Conservation (phyloP, 1,140 invertebrate genomes). For the Drosophila busckii region DNA sequence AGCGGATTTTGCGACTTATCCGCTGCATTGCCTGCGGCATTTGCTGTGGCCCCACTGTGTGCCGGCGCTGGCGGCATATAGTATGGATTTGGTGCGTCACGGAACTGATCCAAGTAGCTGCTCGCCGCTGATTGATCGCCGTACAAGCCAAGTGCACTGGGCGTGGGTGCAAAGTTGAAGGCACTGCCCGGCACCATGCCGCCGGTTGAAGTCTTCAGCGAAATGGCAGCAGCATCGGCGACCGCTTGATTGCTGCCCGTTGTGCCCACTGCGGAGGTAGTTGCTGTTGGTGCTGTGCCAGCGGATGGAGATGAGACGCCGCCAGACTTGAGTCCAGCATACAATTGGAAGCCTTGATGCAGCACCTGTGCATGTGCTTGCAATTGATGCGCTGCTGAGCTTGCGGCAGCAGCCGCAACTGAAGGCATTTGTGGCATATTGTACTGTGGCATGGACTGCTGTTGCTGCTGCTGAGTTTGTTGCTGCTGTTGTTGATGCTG, state of each 20-base stretch:
- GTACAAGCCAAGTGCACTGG: constrained; percentile 80
- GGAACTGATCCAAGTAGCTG: constrained; percentile 83
- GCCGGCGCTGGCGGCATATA: constrained; percentile 80
- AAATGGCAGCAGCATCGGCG: constrained; percentile 81
- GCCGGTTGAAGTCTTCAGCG: constrained; percentile 81
- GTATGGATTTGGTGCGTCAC: constrained; percentile 81
- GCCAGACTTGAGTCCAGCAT: constrained; percentile 79
- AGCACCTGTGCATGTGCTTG: constrained; percentile 65
- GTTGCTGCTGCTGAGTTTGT: constrained; percentile 37
- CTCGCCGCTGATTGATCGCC: constrained; percentile 80
- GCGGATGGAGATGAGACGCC: constrained; percentile 51
- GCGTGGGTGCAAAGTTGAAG: constrained; percentile 84
- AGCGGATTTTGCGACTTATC: constrained; percentile 58
- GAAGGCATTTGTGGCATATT: constrained; percentile 44
- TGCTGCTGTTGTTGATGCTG: constrained; percentile 32
- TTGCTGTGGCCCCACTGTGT: constrained; percentile 78
- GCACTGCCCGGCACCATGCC: constrained; percentile 84
- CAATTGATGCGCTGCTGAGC: constrained; percentile 41
- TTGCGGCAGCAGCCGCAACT: constrained; percentile 32
- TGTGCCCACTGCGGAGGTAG: constrained; percentile 12
- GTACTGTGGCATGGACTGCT: constrained; percentile 47
- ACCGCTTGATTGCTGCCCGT: constrained; percentile 57
- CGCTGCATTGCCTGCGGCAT: constrained; percentile 74
- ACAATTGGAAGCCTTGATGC: constrained; percentile 81
- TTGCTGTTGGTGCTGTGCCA: constrained; percentile 15